Evolutionary conservation across 2,113 vertebrate genomes (phyloP).

Genomic region (Sapayoa aenigma): DNA sequence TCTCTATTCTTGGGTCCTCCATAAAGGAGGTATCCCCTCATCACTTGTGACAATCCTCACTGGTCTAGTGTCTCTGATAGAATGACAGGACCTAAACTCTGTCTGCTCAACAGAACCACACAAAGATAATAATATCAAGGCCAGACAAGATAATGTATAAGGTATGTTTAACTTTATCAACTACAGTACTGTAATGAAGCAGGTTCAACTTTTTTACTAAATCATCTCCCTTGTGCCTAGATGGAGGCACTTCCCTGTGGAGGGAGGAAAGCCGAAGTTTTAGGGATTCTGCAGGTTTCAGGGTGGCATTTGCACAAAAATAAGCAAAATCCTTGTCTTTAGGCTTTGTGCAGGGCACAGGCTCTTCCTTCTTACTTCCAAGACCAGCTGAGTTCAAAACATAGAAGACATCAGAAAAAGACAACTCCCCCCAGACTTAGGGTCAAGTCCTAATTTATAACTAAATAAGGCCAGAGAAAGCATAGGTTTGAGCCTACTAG

Average conservation of each 20-base stretch:
- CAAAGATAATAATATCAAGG: background rate
- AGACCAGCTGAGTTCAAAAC: background rate
- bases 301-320: background rate
- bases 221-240: background rate
- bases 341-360: background rate
- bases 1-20: background rate
- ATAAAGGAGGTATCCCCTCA: background rate
- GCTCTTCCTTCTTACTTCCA: background rate
- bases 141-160: background rate
- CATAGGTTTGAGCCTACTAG: background rate
- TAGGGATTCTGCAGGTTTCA: background rate
- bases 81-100: background rate
- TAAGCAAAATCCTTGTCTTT: background rate
- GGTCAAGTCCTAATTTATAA: background rate
- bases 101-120: accelerated
- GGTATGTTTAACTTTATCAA: background rate
- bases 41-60: background rate
- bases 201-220: background rate
- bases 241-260: background rate
- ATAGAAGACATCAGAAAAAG: background rate
- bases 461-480: background rate
- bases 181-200: background rate
- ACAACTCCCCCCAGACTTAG: background rate
- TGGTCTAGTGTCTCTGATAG: too few relatives aligned
- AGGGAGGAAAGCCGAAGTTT: background rate